Base-by-base conservation (phyloP, 2,888 invertebrate genomes). In the Asteroscopus sphinx region DNA sequence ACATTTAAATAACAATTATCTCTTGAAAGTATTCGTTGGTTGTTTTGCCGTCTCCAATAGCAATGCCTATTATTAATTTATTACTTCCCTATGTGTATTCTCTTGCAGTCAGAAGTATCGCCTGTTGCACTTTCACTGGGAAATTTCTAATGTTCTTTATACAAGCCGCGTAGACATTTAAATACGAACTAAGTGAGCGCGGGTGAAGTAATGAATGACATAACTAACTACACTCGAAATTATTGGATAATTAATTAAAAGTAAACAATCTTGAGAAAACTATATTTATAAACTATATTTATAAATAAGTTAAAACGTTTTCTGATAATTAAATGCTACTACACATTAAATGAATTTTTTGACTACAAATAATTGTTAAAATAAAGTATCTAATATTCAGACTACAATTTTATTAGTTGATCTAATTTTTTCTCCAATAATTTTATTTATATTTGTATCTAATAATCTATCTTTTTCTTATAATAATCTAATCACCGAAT, bases 61-160 rank as follows among this genome's bases (percentile, higher is more conserved):
- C 39, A 49, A 44, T 58, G 53, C 15, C 33, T 61, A 69, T 72
- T 63, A 63, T 64, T 45, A 71, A 71, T 68, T 73, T 65, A 74
- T 59, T 56, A 63, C 72, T 72, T 68, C 69, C 66, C 65, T 65
- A 46, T 68, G 44, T 55, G 39, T 63, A 67, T 68, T 76, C 61
- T 74, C 61, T 61, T 58, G 57, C 42, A 49, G 59, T 16, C 28
- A 40, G 51, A 54, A 68, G 52, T 60, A 60, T 56, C 45, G 60
- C 12, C 56, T 32, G 33, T 28, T 39, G 12, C 40, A 75, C 75
- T 75, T 75, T 75, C 75, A 74, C 75, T 59, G 47, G 49, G 42
- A 60, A 65, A 61, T 74, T 68, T 71, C 75, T 77, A 71, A 57
- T 64, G 63, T 51, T 75, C 63, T 60, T 53, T 62, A 65, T 46